A percentile compares a stretch with the other conserved stretches of the same genome.
Conservation (phyloP, 2,888 invertebrate species). For the Micropterix aruncella region DNA sequence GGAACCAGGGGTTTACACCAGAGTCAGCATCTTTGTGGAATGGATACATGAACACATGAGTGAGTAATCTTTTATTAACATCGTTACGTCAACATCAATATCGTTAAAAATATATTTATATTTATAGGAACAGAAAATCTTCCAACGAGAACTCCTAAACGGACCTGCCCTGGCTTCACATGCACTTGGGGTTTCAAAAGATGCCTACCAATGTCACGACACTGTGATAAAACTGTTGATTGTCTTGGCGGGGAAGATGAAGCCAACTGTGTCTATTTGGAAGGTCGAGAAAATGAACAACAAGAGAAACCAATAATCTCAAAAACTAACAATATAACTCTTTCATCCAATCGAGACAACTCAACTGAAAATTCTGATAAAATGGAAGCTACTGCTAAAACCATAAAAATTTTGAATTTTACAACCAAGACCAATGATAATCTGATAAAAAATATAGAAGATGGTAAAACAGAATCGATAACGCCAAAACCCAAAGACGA, state of each 20-base stretch:
- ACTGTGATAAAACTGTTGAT: constrained; percentile 61
- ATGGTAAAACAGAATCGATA: no score
- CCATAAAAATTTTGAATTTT: no score
- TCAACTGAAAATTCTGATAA: constrained; percentile 7
- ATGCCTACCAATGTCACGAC: constrained; percentile 49
- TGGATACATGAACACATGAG: constrained; percentile 56
- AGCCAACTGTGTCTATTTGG: constrained; percentile 37
- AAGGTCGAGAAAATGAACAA: constrained; percentile 4
- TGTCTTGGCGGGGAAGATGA: constrained; percentile 76
- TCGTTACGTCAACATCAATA: no score
- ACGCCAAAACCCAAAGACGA: no score
- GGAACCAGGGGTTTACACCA: constrained; percentile 73
- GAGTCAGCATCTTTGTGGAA: constrained; percentile 56
- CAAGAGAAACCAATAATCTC: constrained; percentile 1
- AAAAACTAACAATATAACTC: constrained; percentile 4
- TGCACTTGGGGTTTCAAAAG: constrained; percentile 50
- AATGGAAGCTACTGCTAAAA: no score
- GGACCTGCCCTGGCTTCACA: constrained; percentile 57
- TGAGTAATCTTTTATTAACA: constrained; percentile 21
- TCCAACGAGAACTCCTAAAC: constrained; percentile 36
- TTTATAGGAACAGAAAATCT: constrained; percentile 29
- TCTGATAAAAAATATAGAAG: no score
- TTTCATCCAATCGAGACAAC: constrained; percentile 2
- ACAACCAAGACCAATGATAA: no score
- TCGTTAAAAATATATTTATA: not conserved